A percentile compares a stretch with the other conserved stretches of the same genome.
These are phyloP conservation scores for Picus viridis DNA, from an alignment of 2,797 vertebrate species.

Conservation along the genomic window DNA sequence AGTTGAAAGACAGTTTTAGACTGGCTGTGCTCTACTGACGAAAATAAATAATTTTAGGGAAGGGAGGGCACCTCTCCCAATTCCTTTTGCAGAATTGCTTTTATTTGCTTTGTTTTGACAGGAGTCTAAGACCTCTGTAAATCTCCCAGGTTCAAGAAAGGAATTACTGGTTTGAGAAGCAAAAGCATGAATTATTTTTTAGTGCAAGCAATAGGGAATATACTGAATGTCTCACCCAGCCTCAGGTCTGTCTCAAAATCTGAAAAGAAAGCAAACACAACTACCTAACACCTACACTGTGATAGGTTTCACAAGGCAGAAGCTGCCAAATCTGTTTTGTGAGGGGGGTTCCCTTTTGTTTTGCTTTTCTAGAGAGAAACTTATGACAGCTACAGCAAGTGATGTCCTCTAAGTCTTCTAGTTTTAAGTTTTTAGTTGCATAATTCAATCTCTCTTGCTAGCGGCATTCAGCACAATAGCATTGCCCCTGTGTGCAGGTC, in stretches of 20 bases:
- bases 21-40: neutral
- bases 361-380: neutral
- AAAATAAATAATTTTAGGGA: neutral
- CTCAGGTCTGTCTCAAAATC: neutral
- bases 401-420: neutral
- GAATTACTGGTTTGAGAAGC: neutral
- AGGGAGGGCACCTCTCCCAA: conserved; percentile 2
- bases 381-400: neutral
- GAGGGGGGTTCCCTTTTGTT: neutral
- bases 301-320: neutral
- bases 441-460: conserved; percentile 28
- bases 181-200: neutral
- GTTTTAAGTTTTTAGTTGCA: neutral
- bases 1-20: conserved; percentile 12
- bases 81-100: neutral
- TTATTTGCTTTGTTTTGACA: conserved; percentile 35
- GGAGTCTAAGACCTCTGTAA: neutral
- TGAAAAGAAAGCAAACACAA: neutral
- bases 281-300: neutral
- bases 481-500: conserved; percentile 16
- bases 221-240: neutral
- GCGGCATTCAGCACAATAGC: neutral
- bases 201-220: neutral
- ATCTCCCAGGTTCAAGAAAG: neutral
- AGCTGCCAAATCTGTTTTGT: neutral